Evolutionary conservation across 2,888 invertebrate species (phyloP), one percentile per base, ranked within the genome.

Genomic region (Ligdia adustata): DNA sequence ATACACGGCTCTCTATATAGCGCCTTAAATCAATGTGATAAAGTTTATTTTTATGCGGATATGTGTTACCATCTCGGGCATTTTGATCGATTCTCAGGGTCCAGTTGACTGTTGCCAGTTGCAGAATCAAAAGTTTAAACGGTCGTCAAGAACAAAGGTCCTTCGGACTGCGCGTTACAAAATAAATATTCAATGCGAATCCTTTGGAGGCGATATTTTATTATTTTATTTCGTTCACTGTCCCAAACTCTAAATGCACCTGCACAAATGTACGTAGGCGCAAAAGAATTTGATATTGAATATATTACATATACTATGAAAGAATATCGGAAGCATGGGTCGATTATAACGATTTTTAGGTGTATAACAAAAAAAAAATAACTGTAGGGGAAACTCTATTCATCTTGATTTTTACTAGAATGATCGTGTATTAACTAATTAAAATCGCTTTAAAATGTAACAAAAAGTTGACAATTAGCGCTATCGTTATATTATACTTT

Each of bases 91-190:
- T 78, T 75, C 66, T 62, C 73, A 81, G 87, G 89, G 89, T 89
- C 89, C 88, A 86, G 88, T 87, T 83, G 79, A 85, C 78, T 88
- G 82, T 88, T 84, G 84, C 84, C 85, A 82, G 87, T 86, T 88
- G 88, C 89, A 87, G 88, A 88, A 90, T 90, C 87, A 88, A 90
- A 90, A 90, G 88, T 90, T 90, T 89, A 89, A 89, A 90, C 89
- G 89, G 83, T 73, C 82, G 79, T 72, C 75, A 84, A 83, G 87
- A 87, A 89, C 87, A 89, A 89, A 89, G 81, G 81, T 73, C 74
- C 72, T 65, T 84, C 81, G 87, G 88, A 87, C 87, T 79, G 78
- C 67, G 77, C 79, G 74, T 66, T 79, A 72, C 71, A 77, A 82
- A 80, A 89, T 89, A 88, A 87, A 89, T 90, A 90, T 89, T 89